These are phyloP conservation scores for Heterodera carotae DNA, from an alignment of 1,140 invertebrate genomes.

Conservation along the genomic window DNA sequence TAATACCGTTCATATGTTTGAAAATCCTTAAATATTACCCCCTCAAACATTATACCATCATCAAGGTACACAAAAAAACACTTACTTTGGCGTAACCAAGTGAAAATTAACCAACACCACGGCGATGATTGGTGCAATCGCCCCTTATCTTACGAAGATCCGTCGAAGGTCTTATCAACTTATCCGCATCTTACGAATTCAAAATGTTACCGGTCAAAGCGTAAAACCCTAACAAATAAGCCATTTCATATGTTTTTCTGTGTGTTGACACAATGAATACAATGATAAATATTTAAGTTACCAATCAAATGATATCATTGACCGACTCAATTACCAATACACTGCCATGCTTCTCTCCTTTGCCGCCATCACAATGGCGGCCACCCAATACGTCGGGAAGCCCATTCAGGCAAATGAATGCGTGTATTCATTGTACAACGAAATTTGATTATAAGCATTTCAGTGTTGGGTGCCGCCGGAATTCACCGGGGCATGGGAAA, in stretches of 20 bases:
- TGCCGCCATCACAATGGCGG: slow-evolving; percentile 69
- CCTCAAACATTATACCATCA: too few relatives aligned
- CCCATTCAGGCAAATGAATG: slow-evolving; percentile 65
- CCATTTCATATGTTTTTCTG: too few relatives aligned
- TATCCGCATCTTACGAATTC: not conserved
- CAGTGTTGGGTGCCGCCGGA: slow-evolving; percentile 67
- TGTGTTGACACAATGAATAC: too few relatives aligned
- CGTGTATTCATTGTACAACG: not conserved
- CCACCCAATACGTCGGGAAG: slow-evolving; percentile 70
- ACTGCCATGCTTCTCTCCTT: slow-evolving; percentile 69
- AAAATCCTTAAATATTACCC: too few relatives aligned
- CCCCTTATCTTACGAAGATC: slow-evolving; percentile 27
- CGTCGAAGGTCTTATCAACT: slow-evolving; percentile 5
- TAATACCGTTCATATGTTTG: too few relatives aligned
- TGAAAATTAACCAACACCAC: not conserved
- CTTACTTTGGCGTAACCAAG: too few relatives aligned
- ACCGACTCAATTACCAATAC: slow-evolving; percentile 69
- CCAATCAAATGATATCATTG: slow-evolving; percentile 69
- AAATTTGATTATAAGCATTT: not conserved
- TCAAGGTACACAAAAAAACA: too few relatives aligned
- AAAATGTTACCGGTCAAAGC: too few relatives aligned
- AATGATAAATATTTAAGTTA: slow-evolving; percentile 46
- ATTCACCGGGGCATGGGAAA: slow-evolving; percentile 69
- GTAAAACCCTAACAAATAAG: too few relatives aligned
- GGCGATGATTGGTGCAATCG: slow-evolving; percentile 31